Evolutionary conservation across 2,113 vertebrate genomes (phyloP), one percentile per base, ranked within the genome.

Genomic region (Asarcornis scutulata): DNA sequence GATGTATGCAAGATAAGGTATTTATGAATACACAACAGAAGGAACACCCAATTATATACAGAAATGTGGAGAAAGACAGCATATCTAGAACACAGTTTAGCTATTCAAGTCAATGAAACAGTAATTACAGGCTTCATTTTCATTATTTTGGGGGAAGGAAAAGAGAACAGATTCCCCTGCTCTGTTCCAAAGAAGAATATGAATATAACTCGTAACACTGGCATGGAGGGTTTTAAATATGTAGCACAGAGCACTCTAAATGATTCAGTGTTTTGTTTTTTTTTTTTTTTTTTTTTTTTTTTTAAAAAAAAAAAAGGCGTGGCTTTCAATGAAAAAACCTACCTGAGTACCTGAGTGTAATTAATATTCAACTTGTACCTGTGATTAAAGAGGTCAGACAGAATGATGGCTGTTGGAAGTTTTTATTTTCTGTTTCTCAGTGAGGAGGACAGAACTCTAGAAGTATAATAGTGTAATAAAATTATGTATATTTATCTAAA

Each of bases 401-500:
- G 50, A 58, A 25, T 50, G 40, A 25, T 50, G 40, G 16, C 46
- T 83, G 29, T 88, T 55, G 53, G 36, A 93, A 78, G 31, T 67
- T 59, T 32, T 2, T 71, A 4, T 69, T 69, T 86, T 59, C 36
- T 63, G 20, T 93, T 94, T 78, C 86, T 93, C 53, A 42, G n/a
- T 31, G 48, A 88, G 42, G 52, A 75, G 60, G 46, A 89, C 67
- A 93, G 69, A 31, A 21, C 53, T 79, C 62, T 17, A 87, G 48
- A 75, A 36, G 46, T 63, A 62, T 50, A 72, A 75, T 60, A 68
- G 46, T 63, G 58, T 50, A 72, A 78, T 60, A 68, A 90, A 79
- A 44, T n/a, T 4, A 50, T 78, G 32, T 72, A 36, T 66, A 60
- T 93, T 80, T 90, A 71, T 94, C 50, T 86, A 91, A 93, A 89